phyloP scores from a whole-genome alignment of 2,888 invertebrate genomes.

The Venusia cambrica region DNA sequence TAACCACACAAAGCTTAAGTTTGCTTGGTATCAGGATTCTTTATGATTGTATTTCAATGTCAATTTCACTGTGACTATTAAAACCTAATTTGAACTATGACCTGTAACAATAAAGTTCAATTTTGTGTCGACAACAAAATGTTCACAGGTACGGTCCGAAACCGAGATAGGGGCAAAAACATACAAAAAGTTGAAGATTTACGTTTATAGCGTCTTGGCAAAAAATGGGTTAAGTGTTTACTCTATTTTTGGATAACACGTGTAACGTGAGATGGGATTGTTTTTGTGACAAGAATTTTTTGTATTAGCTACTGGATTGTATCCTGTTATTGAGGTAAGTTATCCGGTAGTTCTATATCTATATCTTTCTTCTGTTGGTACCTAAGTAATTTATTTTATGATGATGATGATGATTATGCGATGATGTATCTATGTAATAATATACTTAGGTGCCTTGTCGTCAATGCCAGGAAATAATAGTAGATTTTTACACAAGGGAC shows the following conservation, averaged over 20 bases:
- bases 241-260: slow-evolving; percentile 53
- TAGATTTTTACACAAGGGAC: too few species aligned
- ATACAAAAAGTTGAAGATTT: slow-evolving; percentile 52
- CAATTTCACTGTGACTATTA: slow-evolving; percentile 30
- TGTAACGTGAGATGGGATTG: slow-evolving; percentile 46
- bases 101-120: background rate
- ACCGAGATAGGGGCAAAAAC: slow-evolving; percentile 34
- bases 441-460: too few species aligned
- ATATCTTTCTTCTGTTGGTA: too few species aligned
- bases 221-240: slow-evolving; percentile 69
- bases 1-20: slow-evolving; percentile 21
- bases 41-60: slow-evolving; percentile 32
- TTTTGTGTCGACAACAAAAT: slow-evolving; percentile 28
- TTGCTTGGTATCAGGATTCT: slow-evolving; percentile 16
- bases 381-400: too few species aligned
- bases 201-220: slow-evolving; percentile 52
- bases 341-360: too few species aligned
- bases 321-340: slow-evolving; percentile 8
- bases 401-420: too few species aligned
- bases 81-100: slow-evolving; percentile 15
- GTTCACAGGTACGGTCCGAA: slow-evolving; percentile 38
- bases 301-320: slow-evolving; percentile 19
- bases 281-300: slow-evolving; percentile 31
- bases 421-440: too few species aligned
- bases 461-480: too few species aligned